Conservation (phyloP, 2,888 invertebrate species). For the Craniophora ligustri region DNA sequence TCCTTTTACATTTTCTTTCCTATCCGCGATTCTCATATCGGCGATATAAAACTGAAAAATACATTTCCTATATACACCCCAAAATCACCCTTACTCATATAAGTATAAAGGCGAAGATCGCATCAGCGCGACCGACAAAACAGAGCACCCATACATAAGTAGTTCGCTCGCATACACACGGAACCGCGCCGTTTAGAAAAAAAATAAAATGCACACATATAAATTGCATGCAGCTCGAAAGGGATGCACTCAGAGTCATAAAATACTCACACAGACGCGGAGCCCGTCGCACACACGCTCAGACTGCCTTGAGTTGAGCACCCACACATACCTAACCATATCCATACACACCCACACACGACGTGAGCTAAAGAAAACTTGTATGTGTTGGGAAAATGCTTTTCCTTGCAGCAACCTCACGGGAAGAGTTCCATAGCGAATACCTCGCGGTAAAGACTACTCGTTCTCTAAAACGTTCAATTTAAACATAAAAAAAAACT, state of each 20-base stretch:
- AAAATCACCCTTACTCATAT: constrained; percentile 56
- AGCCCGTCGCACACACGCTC: constrained; percentile 59
- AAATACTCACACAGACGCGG: constrained; percentile 77
- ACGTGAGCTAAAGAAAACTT: constrained; percentile 79
- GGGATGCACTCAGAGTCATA: constrained; percentile 89
- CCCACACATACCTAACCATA: constrained; percentile 68
- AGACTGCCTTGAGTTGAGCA: constrained; percentile 66
- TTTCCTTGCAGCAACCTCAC: constrained; percentile 88
- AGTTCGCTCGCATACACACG: constrained; percentile 73
- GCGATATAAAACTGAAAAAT: constrained; percentile 89
- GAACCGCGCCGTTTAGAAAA: constrained; percentile 82
- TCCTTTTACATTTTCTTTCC: constrained; percentile 87
- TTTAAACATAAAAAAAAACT: constrained; percentile 57
- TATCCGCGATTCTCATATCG: constrained; percentile 89
- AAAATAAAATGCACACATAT: constrained; percentile 87
- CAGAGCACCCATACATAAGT: constrained; percentile 79
- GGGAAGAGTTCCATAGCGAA: constrained; percentile 89
- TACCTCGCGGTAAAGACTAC: constrained; percentile 88
- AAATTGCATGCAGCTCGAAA: constrained; percentile 87
- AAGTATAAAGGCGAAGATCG: constrained; percentile 59
- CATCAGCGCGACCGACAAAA: constrained; percentile 67
- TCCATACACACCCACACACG: constrained; percentile 73
- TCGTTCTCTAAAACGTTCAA: constrained; percentile 76
- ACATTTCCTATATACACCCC: constrained; percentile 71
- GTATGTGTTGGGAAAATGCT: constrained; percentile 87